A percentile compares a stretch with the other conserved stretches of the same genome.
Conservation (phyloP, 64 coral and sea anemone genomes). For the Porites australiensis region DNA sequence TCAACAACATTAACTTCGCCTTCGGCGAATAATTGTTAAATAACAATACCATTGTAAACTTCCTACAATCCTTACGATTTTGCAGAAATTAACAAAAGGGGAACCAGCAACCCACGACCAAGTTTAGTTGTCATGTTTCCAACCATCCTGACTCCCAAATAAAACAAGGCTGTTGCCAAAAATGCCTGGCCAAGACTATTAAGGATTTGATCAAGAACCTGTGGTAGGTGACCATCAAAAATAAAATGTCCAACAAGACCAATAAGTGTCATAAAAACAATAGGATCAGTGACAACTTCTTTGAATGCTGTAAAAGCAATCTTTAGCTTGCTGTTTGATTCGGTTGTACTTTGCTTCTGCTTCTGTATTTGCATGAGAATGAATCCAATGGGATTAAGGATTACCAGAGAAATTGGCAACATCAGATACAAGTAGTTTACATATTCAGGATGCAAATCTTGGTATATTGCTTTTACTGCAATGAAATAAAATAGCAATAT, state of each 20-base stretch:
- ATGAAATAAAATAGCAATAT: neutral
- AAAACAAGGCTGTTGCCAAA: constrained; percentile 87
- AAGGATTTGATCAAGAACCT: constrained; percentile 43
- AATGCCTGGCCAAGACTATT: constrained; percentile 76
- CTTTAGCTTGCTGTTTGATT: constrained; percentile 52
- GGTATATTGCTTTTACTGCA: constrained; percentile 89
- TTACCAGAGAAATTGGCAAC: constrained; percentile 67
- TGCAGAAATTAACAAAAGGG: constrained; percentile 77
- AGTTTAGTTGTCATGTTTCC: constrained; percentile 87
- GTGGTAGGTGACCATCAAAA: constrained; percentile 64
- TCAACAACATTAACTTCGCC: too few relatives aligned
- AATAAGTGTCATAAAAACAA: constrained; percentile 84
- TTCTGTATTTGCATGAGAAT: constrained; percentile 79
- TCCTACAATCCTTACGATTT: constrained; percentile 76
- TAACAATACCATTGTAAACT: neutral
- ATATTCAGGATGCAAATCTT: constrained; percentile 70
- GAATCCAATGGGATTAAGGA: constrained; percentile 79
- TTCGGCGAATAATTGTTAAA: too few relatives aligned
- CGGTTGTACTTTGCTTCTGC: constrained; percentile 30
- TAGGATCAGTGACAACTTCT: constrained; percentile 66
- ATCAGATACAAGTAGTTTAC: constrained; percentile 87
- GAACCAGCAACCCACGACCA: constrained; percentile 74
- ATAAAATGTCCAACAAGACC: constrained; percentile 75
- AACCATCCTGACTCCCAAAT: constrained; percentile 90
- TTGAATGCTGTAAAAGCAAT: constrained; percentile 67